Evolutionary conservation across 2,113 vertebrate genomes (phyloP).

Genomic region (Ibidorhyncha struthersii): DNA sequence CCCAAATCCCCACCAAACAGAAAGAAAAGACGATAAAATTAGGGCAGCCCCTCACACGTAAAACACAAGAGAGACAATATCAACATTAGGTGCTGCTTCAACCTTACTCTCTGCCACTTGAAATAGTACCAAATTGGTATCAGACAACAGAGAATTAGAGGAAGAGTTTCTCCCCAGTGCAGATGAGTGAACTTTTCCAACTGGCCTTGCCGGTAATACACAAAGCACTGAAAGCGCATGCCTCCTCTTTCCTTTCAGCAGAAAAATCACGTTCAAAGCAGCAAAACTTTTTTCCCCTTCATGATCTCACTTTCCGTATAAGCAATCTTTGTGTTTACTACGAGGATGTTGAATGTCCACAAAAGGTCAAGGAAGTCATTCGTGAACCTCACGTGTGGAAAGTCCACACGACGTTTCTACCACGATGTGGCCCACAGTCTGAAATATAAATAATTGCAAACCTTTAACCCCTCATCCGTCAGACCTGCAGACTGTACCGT

Average conservation of each 20-base stretch:
- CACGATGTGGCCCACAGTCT: not conserved
- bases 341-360: not conserved
- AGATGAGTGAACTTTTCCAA: not conserved
- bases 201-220: not conserved
- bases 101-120: not conserved
- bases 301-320: slow-evolving; percentile 16
- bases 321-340: slow-evolving; percentile 43
- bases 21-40: not conserved
- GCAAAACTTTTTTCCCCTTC: slow-evolving; percentile 11
- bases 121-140: not conserved
- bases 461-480: not conserved
- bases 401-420: not conserved
- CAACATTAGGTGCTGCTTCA: not conserved
- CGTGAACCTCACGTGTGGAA: not conserved
- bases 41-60: not conserved
- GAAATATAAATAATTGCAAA: not conserved
- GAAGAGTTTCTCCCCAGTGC: not conserved
- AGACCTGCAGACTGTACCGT: fast-evolving
- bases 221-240: not conserved
- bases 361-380: not conserved
- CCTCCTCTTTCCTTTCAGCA: not conserved
- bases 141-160: not conserved
- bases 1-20: not conserved
- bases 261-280: not conserved
- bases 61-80: not conserved